Conservation (phyloP, 2,888 invertebrate genomes). For the Ochropleura leucogaster region DNA sequence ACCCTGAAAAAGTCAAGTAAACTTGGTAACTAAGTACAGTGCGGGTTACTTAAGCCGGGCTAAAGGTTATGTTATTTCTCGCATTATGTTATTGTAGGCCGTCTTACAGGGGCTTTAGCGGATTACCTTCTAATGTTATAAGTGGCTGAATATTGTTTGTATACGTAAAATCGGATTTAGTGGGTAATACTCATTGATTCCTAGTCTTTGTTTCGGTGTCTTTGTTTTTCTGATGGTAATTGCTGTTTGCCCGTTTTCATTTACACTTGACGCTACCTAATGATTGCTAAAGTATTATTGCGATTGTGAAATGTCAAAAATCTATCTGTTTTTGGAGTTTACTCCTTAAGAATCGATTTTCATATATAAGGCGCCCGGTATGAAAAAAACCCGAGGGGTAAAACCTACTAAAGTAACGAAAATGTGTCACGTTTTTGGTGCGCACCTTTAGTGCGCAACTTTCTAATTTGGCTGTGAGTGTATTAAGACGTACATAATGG, state of each 20-base stretch:
- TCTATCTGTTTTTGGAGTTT: too few relatives aligned
- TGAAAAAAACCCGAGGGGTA: too few relatives aligned
- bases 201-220: neutral
- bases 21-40: constrained; percentile 23
- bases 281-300: too few relatives aligned
- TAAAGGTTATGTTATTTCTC: constrained; percentile 45
- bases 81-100: constrained; percentile 48
- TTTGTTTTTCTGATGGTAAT: neutral
- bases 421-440: too few relatives aligned
- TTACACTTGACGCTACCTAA: neutral
- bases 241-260: neutral
- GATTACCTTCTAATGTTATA: constrained; percentile 49
- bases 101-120: constrained; percentile 36
- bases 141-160: constrained; percentile 43
- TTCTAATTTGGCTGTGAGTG: too few relatives aligned
- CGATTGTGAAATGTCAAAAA: neutral
- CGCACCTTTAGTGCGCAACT: too few relatives aligned
- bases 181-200: constrained; percentile 36
- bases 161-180: constrained; percentile 35
- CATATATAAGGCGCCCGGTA: too few relatives aligned
- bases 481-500: too few relatives aligned
- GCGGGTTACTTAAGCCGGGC: constrained; percentile 10
- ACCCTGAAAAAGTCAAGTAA: constrained; percentile 19
- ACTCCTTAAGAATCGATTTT: too few relatives aligned
- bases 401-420: too few relatives aligned